Base-by-base conservation (phyloP, 2,113 vertebrate species). In the Puffinus mauretanicus region DNA sequence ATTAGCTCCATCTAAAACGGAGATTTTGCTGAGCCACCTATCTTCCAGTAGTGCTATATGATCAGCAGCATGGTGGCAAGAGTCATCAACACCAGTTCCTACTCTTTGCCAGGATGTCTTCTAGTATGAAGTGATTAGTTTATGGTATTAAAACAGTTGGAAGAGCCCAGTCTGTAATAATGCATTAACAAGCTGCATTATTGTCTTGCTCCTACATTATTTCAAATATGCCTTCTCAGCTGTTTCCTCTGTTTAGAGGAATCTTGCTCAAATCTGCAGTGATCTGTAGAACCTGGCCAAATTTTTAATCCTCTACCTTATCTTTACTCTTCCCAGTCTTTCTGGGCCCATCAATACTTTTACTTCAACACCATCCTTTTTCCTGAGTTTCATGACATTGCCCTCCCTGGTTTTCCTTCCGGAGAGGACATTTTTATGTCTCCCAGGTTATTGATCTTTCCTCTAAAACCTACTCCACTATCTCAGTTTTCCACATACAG, bases 381-480 rank as follows among this genome's bases (percentile, higher is more conserved):
- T 54, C 10, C 27, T 77, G 32, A 46, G 4, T 82, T 72, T 49
- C 16, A 52, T 32, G 30, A 64, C 13, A 42, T 60, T 90, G 2
- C 3, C 6, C 19, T 81, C 13, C 20, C 8, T 52, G 4, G 1
- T 42, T 86, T 58, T 73, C 1, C 22, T 90, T 85, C 0, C 0
- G 1, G 19, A 65, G 17, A 57, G 15, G 34, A 54, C 13, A 38
- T 40, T 91, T 89, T 81, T 90, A 8, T 73, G 16, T 64, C 7
- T 83, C n/a, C 11, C 10, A 36, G 8, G 9, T 73, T 93, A 83
- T 52, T 62, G 62, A 71, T 90, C 51, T 90, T 88, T 83, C 44
- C 29, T 66, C 20, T 80, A 30, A 83, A 77, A 80, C 21, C 17
- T 62, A 9, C 29, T 61, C n/a, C 0, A 0, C 51, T 80, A 36